phyloP scores from a whole-genome alignment of 2,797 vertebrate genomes.

The Manis javanica region DNA sequence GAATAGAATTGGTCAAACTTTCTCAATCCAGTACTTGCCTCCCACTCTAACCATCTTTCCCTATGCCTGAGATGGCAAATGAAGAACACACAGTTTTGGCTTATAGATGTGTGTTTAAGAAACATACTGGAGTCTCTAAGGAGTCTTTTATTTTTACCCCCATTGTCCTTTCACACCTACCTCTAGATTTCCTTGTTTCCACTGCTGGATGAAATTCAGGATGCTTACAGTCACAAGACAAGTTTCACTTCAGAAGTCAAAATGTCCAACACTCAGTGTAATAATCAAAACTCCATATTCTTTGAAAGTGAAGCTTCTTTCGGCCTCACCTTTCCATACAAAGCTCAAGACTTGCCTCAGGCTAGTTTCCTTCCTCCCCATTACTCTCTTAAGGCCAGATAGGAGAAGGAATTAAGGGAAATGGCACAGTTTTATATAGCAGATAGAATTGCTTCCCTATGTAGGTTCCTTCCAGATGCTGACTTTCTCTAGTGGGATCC shows the following conservation, averaged over 20 bases:
- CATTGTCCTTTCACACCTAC: not conserved
- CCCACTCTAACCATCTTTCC: not conserved
- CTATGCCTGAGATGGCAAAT: not conserved
- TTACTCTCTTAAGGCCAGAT: not conserved
- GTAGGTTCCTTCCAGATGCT: not conserved
- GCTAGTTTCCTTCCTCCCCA: not conserved
- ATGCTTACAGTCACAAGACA: not conserved
- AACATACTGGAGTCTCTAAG: not conserved
- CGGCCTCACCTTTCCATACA: not conserved
- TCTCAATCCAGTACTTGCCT: not conserved
- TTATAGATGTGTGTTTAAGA: not conserved
- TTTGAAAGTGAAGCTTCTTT: constrained; percentile 22
- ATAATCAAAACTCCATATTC: not conserved
- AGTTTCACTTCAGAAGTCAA: not conserved
- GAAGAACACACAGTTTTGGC: not conserved
- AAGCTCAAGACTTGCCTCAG: not conserved
- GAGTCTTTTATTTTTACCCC: not conserved
- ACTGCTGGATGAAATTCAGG: not conserved
- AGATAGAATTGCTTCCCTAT: not conserved
- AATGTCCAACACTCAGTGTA: not conserved
- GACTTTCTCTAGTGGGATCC: not conserved
- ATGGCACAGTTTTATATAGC: not conserved
- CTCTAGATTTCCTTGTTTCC: not conserved
- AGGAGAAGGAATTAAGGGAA: not conserved
- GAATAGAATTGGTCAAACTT: not conserved